Evolutionary conservation across 2,113 vertebrate genomes (phyloP), one percentile per base, ranked within the genome.

Genomic region (Puntigrus tetrazona): DNA sequence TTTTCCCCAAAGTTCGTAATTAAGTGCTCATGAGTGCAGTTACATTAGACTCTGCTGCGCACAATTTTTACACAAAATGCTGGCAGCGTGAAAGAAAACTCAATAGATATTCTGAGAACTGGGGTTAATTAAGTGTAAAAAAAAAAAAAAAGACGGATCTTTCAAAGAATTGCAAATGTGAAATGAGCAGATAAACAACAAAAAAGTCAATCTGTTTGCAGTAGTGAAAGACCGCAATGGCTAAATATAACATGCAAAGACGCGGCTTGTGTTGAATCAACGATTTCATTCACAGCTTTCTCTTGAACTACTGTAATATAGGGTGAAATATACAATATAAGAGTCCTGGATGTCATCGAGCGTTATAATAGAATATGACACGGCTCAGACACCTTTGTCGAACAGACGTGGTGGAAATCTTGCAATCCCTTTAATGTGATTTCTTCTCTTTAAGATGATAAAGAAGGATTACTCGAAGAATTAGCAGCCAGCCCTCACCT

Each of bases 371-470:
- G 38, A 74, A 79, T 61, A 25, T 29, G 63, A 43, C 63, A 86
- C 11, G 52, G 41, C 57, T 14, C 18, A 45, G 50, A 43, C 61
- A 65, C 67, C 45, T 43, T 87, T 82, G 57, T 9, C 52, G 59
- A 81, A 82, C 75, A 87, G 65, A 91, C 88, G 83, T 88, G 92
- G 90, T 87, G 22, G 86, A 92, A 93, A 92, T 93, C 1, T 69
- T 91, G 92, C 88, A 85, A 92, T 95, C 88, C 89, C 86, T 94
- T 93, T 89, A 67, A 79, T 89, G 90, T 92, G 90, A 94, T 92
- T 93, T 93, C 92, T 94, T 93, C 77, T 93, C 74, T 88, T 89
- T 93, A 93, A 92, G 84, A 91, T 94, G 93, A 95, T 94, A 88
- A 95, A 69, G 82, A 89, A 90, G 91, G 93, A 95, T 96, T 95